Conservation (phyloP, 2,113 vertebrate species). For the Ptychochromis oligacanthus region DNA sequence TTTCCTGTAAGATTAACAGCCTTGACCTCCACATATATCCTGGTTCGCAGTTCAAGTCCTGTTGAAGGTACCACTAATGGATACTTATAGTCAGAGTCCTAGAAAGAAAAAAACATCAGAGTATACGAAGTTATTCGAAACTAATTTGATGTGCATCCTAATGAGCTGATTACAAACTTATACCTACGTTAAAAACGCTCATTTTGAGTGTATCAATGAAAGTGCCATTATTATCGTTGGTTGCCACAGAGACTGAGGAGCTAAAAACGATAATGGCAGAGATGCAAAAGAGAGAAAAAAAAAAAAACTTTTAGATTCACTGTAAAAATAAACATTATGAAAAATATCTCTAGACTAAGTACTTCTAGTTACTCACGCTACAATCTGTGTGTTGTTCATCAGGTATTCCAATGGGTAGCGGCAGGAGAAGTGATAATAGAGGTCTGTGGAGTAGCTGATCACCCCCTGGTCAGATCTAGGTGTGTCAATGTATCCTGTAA, state of each 20-base stretch:
- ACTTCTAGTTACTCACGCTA: constrained; percentile 71
- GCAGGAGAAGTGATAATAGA: constrained; percentile 84
- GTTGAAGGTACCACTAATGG: constrained; percentile 65
- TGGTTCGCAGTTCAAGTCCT: constrained; percentile 73
- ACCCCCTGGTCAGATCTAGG: constrained; percentile 58
- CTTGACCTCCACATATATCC: constrained; percentile 78
- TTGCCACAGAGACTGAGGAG: constrained; percentile 82
- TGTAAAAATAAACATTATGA: background rate
- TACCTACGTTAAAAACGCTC: constrained; percentile 79
- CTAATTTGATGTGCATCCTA: background rate
- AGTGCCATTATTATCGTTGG: constrained; percentile 79
- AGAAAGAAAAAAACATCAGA: background rate
- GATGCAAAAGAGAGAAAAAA: background rate
- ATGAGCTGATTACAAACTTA: background rate
- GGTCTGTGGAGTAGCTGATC: constrained; percentile 82
- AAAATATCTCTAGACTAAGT: background rate
- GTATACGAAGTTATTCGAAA: background rate
- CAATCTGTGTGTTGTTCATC: constrained; percentile 80
- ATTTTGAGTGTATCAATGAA: constrained; percentile 81
- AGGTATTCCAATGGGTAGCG: constrained; percentile 83
- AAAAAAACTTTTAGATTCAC: background rate
- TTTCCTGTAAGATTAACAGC: constrained; percentile 81
- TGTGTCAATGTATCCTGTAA: constrained; percentile 80
- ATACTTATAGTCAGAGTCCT: constrained; percentile 66
- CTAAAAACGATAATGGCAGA: constrained; percentile 46